These are phyloP conservation scores for Pedionomus torquatus DNA, from an alignment of 2,113 vertebrate genomes.

Conservation along the genomic window DNA sequence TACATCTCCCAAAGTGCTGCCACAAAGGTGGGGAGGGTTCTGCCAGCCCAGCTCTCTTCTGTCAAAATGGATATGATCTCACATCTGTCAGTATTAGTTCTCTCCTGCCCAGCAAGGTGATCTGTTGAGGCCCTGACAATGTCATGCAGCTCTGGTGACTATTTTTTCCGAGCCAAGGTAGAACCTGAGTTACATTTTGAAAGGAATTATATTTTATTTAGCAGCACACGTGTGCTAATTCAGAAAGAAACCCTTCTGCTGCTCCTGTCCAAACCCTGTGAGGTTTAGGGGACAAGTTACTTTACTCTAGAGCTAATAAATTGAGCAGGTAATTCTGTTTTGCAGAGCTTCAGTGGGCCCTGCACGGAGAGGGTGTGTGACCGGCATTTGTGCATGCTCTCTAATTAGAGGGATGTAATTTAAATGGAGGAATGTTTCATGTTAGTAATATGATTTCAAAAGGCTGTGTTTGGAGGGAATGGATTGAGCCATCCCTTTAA, in stretches of 20 bases:
- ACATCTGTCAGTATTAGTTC: conserved; percentile 66
- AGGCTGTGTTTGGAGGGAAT: conserved; percentile 27
- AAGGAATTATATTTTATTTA: conserved; percentile 60
- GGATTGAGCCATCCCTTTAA: conserved; percentile 40
- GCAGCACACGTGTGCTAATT: conserved; percentile 5
- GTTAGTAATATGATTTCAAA: conserved; percentile 57
- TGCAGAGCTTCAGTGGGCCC: conserved; percentile 37
- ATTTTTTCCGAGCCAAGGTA: conserved; percentile 25
- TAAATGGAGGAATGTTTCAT: conserved; percentile 45
- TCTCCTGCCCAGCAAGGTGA: conserved; percentile 60
- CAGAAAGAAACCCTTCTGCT: conserved; percentile 17
- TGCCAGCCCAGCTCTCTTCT: conserved; percentile 46
- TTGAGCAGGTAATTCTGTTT: conserved; percentile 14
- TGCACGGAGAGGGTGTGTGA: neutral
- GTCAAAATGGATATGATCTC: conserved; percentile 64
- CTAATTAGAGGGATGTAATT: conserved; percentile 47
- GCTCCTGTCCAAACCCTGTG: neutral
- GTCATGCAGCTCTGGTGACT: conserved; percentile 35
- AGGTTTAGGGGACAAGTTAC: neutral
- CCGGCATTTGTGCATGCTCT: conserved; percentile 45
- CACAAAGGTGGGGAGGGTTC: conserved; percentile 53
- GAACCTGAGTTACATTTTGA: conserved; percentile 48
- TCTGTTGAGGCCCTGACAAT: conserved; percentile 57
- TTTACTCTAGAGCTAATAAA: conserved; percentile 27
- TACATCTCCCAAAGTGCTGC: conserved; percentile 51